Conservation (phyloP, 2,113 vertebrate genomes). For the Ochotona princeps region DNA sequence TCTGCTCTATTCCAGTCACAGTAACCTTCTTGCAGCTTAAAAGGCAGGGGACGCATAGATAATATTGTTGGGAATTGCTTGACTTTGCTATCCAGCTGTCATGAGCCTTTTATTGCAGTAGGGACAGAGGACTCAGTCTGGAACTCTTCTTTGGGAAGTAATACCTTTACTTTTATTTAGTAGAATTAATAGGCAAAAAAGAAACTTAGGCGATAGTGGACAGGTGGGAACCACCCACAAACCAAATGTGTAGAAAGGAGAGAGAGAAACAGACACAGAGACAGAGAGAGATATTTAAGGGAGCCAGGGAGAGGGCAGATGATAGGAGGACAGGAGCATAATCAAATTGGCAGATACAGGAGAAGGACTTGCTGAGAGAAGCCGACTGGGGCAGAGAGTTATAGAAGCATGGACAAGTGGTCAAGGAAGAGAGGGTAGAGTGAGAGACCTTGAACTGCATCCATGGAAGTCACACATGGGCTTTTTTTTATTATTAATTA, state of each 20-base stretch:
- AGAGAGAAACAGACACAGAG: too few species aligned
- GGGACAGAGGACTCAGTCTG: neutral
- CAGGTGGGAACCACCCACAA: too few species aligned
- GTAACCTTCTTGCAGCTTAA: neutral
- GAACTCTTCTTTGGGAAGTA: neutral
- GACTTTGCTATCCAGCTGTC: neutral
- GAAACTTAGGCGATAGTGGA: neutral
- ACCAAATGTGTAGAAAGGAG: neutral
- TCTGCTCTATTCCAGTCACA: neutral
- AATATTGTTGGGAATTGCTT: neutral
- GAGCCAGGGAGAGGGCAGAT: neutral
- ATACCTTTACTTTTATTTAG: neutral
- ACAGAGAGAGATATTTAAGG: neutral
- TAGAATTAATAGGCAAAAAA: neutral
- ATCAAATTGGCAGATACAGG: too few species aligned
- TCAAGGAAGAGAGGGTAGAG: too few species aligned
- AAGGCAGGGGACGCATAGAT: neutral
- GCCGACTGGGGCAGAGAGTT: neutral
- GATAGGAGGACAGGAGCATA: too few species aligned
- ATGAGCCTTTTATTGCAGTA: too few species aligned
- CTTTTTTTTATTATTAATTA: too few species aligned
- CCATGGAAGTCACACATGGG: neutral
- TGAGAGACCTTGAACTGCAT: neutral
- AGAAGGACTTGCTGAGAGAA: too few species aligned
- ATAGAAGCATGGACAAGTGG: too few species aligned